Conservation (phyloP, 2,888 invertebrate genomes). For the Caenorhabditis imperialis region DNA sequence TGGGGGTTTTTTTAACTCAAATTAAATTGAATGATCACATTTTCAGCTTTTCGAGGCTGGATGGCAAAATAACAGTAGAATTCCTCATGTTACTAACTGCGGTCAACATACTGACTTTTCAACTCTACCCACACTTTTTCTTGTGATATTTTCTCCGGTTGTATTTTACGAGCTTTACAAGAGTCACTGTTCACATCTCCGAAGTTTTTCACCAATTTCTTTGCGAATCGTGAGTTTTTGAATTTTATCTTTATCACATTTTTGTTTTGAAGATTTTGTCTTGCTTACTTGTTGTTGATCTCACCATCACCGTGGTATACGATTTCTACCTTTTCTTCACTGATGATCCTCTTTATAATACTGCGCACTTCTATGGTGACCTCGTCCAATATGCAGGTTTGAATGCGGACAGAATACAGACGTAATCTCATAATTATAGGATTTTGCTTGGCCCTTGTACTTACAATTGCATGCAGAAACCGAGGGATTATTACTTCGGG, state of each 20-base stretch:
- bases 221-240: slow-evolving; percentile 68
- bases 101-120: slow-evolving; percentile 72
- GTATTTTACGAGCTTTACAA: slow-evolving; percentile 69
- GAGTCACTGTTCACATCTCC: slow-evolving; percentile 64
- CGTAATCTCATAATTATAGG: slow-evolving; percentile 39
- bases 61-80: slow-evolving; percentile 56
- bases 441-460: slow-evolving; percentile 63
- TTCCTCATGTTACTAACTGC: slow-evolving; percentile 67
- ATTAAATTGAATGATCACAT: not conserved
- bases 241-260: too few species aligned
- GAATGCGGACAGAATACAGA: too few species aligned
- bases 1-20: slow-evolving; percentile 14
- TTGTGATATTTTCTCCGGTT: slow-evolving; percentile 66
- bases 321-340: slow-evolving; percentile 43
- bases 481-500: slow-evolving; percentile 76
- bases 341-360: slow-evolving; percentile 8
- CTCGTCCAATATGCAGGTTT: slow-evolving; percentile 62
- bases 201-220: slow-evolving; percentile 68
- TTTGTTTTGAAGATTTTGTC: slow-evolving; percentile 53
- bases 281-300: slow-evolving; percentile 60
- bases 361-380: slow-evolving; percentile 52
- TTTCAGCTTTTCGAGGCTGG: slow-evolving; percentile 57
- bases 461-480: slow-evolving; percentile 72
- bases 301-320: slow-evolving; percentile 59
- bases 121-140: slow-evolving; percentile 71